A percentile compares a stretch with the other conserved stretches of the same genome.
These are phyloP conservation scores for Megaceryle alcyon DNA, from an alignment of 2,797 vertebrate genomes.

Conservation along the genomic window DNA sequence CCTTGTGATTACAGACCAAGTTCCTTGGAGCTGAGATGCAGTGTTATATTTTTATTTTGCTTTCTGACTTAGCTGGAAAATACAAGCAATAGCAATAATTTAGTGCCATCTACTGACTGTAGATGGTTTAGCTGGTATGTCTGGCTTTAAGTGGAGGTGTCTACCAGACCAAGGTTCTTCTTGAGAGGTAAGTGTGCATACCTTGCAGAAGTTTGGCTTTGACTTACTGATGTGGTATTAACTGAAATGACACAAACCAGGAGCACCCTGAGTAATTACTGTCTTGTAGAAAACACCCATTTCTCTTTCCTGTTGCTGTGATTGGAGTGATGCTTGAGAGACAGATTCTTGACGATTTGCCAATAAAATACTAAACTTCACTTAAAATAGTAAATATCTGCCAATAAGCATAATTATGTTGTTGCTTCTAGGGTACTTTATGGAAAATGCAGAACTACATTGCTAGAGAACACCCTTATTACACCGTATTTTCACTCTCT, in stretches of 20 bases:
- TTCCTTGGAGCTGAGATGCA: not conserved
- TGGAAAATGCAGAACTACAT: not conserved
- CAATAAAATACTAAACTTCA: not conserved
- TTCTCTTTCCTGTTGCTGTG: not conserved
- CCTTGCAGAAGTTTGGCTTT: not conserved
- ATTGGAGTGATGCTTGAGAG: not conserved
- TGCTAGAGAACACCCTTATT: not conserved
- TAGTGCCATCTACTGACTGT: slow-evolving; percentile 24
- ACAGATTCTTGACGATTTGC: not conserved
- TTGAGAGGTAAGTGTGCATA: not conserved
- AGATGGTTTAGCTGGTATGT: not conserved
- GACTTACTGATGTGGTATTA: not conserved
- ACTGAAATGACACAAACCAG: not conserved
- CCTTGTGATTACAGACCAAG: fast-evolving
- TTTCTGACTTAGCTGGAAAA: not conserved
- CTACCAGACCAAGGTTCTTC: not conserved
- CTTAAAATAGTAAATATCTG: not conserved
- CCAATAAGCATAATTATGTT: not conserved
- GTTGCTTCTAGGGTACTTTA: not conserved
- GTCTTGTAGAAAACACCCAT: fast-evolving
- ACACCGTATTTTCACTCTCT: not conserved
- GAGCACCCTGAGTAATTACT: not conserved
- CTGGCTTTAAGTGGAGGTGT: not conserved
- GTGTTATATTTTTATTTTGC: not conserved
- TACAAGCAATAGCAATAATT: not conserved